Base-by-base conservation (phyloP, 1,140 invertebrate genomes). In the Caenorhabditis inopinata region DNA sequence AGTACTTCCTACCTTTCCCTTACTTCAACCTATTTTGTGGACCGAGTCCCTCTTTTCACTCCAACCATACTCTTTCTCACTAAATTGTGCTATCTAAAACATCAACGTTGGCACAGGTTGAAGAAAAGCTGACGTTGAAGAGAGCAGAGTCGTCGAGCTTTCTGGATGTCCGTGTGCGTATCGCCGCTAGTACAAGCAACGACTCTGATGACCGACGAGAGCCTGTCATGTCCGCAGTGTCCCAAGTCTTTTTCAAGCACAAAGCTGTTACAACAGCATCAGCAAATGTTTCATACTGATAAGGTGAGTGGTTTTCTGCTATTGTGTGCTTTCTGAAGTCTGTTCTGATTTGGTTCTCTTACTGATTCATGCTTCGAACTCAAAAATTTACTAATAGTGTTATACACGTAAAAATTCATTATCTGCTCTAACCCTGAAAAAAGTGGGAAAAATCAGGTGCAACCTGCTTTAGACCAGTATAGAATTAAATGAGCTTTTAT, bases 231-330 rank as follows among this genome's bases (percentile, higher is more conserved):
- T 83, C 73, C 82, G 2, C 80, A 76, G 48, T 83, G 82, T 68
- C 81, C 80, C 16, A 83, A 83, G 47, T 79, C 76, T 9, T 83
- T 83, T 29, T 29, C 75, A 48, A 74, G 29, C 16, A 58, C 48
- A 18, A 79, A 78, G 45, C 27, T 78, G 2, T 29, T 83, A n/a
- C 80, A 83, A 38, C 80, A 83, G 38, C 82, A 83, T 74, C 75
- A 82, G 38, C 58, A 78, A 18, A 82, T 83, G 82, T 83, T 78
- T 53, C 82, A 83, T 76, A 82, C 76, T 23, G 82, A 83, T 48
- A 83, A 83, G 76, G 81, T 79, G 5, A 32, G 53, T 62, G 3
- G 51, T 68, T 62, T 46, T 46, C 18, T 14, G n/a, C n/a, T n/a
- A n/a, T 46, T 47, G 14, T 75, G n/a, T 27, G 21, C n/a, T 74